These are phyloP conservation scores for Machimus rusticus DNA, from an alignment of 2,888 invertebrate species.

Conservation along the genomic window DNA sequence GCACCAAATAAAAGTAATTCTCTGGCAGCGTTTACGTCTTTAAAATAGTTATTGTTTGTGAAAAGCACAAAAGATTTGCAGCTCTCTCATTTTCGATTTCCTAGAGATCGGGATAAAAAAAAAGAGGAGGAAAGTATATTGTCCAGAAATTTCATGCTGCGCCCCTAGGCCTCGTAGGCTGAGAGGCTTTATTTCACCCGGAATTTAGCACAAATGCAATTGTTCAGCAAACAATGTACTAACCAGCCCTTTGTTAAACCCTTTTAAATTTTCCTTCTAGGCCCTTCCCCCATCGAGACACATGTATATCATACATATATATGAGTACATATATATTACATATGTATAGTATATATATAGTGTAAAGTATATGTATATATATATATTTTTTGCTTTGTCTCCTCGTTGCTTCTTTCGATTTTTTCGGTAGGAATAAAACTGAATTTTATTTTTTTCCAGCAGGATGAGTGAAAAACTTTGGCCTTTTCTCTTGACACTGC, in stretches of 20 bases:
- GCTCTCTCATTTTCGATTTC: conserved; percentile 7
- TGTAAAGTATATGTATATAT: background rate
- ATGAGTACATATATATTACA: background rate
- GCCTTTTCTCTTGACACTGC: conserved; percentile 20
- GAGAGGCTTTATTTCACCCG: background rate
- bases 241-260: conserved; percentile 32
- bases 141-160: conserved; percentile 7
- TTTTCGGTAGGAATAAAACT: background rate
- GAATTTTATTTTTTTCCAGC: conserved; percentile 14
- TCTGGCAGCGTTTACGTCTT: background rate
- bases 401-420: background rate
- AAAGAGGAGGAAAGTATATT: background rate
- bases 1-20: background rate
- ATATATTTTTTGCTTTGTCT: background rate
- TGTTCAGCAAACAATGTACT: conserved; percentile 36
- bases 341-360: background rate
- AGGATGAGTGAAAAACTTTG: conserved; percentile 3
- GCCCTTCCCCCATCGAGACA: background rate
- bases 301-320: background rate
- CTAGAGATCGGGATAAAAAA: background rate
- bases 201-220: conserved; percentile 34
- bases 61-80: conserved; percentile 10
- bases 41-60: conserved; percentile 19
- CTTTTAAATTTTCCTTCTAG: conserved; percentile 10
- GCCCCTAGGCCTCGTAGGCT: background rate